These are phyloP conservation scores for Lethrus apterus DNA, from an alignment of 1,140 invertebrate genomes.

Conservation along the genomic window DNA sequence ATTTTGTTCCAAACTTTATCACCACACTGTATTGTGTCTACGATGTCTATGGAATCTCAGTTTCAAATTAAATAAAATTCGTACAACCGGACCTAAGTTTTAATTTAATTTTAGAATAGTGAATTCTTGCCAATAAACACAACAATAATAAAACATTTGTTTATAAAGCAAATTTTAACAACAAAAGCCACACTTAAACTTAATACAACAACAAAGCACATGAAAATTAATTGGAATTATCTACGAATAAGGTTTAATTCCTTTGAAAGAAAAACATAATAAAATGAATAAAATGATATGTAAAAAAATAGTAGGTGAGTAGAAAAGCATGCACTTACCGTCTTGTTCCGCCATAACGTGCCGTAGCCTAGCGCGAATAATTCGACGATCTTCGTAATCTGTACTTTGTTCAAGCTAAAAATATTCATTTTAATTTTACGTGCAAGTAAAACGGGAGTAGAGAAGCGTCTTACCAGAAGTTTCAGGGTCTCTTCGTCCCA, in stretches of 20 bases:
- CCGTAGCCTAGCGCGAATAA: slow-evolving; percentile 68
- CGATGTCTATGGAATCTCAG: no score
- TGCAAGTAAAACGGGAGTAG: slow-evolving; percentile 1
- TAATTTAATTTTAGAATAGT: no score
- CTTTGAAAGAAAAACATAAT: background rate
- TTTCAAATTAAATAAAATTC: no score
- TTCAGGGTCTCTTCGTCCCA: slow-evolving; percentile 65
- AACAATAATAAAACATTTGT: no score
- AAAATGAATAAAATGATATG: background rate
- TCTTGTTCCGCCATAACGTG: slow-evolving; percentile 70
- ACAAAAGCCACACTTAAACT: no score
- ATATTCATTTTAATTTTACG: slow-evolving; percentile 13
- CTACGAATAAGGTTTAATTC: background rate
- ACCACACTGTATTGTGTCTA: no score
- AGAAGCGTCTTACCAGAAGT: slow-evolving; percentile 53
- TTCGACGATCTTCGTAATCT: slow-evolving; percentile 78
- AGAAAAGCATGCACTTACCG: slow-evolving; percentile 47
- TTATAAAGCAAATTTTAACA: no score
- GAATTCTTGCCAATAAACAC: no score
- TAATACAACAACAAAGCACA: no score
- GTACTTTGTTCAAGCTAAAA: slow-evolving; percentile 74
- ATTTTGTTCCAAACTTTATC: no score
- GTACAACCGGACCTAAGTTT: no score
- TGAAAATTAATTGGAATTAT: background rate
- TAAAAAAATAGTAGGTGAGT: slow-evolving; percentile 5